Evolutionary conservation across 2,113 vertebrate genomes (phyloP).

Genomic region (Corythornis madagascariensis): DNA sequence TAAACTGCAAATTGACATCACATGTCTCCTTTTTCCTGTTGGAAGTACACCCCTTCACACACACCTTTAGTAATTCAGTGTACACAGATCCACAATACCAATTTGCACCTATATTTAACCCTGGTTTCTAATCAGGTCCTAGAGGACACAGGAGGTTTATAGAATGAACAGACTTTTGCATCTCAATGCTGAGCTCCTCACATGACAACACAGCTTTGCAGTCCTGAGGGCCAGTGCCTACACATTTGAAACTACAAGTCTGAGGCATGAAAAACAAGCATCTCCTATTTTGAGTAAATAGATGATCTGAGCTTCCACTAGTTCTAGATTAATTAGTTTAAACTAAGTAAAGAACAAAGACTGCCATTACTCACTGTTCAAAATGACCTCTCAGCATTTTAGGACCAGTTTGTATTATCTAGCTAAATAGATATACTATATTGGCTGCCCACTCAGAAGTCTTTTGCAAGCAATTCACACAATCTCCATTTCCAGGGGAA

Average conservation of each 20-base stretch:
- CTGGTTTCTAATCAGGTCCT: neutral
- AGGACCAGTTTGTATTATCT: neutral
- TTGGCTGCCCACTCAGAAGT: neutral
- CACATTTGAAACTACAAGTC: neutral
- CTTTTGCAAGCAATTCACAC: neutral
- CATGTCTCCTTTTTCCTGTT: neutral
- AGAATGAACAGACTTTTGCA: neutral
- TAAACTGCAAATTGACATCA: neutral
- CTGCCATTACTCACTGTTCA: neutral
- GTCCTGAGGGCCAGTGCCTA: neutral
- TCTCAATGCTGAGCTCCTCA: neutral
- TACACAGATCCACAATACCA: neutral
- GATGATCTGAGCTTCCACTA: neutral
- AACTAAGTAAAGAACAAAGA: neutral
- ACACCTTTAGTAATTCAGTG: neutral
- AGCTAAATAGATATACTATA: neutral
- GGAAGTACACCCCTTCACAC: neutral
- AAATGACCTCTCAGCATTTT: neutral
- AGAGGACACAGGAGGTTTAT: neutral
- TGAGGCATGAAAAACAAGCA: neutral
- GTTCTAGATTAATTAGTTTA: neutral
- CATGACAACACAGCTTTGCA: neutral
- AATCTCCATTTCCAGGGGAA: accelerated
- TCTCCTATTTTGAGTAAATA: neutral
- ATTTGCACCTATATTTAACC: neutral